phyloP scores from a whole-genome alignment of 1,140 invertebrate genomes.

The Bombus picipes region DNA sequence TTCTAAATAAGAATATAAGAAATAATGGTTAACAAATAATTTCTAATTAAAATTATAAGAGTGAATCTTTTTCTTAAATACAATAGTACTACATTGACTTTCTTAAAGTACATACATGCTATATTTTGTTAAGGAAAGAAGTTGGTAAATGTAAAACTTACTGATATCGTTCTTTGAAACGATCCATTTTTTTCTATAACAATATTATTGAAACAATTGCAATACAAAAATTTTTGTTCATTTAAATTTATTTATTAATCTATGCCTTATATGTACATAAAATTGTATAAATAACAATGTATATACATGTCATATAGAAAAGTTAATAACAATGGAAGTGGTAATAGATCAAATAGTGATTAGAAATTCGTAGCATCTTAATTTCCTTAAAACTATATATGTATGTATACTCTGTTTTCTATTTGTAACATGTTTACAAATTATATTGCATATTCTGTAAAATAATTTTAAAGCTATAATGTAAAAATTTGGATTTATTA shows the following conservation, averaged over 20 bases:
- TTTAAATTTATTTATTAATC: slow-evolving; percentile 31
- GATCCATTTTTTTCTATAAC: not conserved
- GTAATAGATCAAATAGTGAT: slow-evolving; percentile 1
- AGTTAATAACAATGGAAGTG: slow-evolving; percentile 14
- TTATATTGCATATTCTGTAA: slow-evolving; percentile 11
- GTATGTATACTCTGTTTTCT: not conserved
- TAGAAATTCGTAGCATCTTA: not conserved
- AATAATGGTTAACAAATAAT: slow-evolving; percentile 6
- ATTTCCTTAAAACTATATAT: slow-evolving; percentile 8
- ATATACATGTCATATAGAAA: slow-evolving; percentile 35
- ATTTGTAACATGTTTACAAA: not conserved
- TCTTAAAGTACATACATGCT: not conserved
- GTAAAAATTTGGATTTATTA: not conserved
- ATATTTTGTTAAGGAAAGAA: slow-evolving; percentile 2
- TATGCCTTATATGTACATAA: slow-evolving; percentile 62
- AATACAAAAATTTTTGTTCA: not conserved
- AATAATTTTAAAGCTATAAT: slow-evolving; percentile 1
- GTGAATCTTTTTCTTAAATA: not conserved
- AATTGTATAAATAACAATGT: slow-evolving; percentile 46
- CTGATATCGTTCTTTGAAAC: not conserved
- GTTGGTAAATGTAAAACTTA: not conserved
- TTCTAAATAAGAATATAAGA: not conserved
- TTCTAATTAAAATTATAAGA: not conserved
- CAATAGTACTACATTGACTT: not conserved
- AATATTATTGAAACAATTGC: not conserved